These are phyloP conservation scores for Pseudomugil gertrudae DNA, from an alignment of 2,797 vertebrate genomes.

Conservation along the genomic window DNA sequence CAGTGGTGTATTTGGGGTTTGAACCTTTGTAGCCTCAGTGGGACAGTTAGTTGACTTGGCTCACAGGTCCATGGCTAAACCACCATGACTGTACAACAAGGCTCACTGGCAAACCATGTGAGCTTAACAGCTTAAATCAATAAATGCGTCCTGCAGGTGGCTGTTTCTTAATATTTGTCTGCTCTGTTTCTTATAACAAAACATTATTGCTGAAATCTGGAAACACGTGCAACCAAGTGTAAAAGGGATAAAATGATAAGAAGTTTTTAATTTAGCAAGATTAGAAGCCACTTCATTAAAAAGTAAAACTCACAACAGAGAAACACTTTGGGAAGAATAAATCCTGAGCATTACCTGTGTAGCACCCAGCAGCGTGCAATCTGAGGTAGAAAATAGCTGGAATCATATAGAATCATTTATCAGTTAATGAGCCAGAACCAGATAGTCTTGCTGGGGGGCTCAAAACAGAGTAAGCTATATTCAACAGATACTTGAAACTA, in stretches of 20 bases:
- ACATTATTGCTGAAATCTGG: background rate
- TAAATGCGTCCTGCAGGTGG: conserved; percentile 1
- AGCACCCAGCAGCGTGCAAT: no score
- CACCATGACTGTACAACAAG: conserved; percentile 44
- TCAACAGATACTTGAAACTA: no score
- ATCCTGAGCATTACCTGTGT: no score
- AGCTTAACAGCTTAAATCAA: conserved; percentile 33
- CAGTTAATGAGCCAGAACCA: no score
- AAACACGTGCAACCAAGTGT: background rate
- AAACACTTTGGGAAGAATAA: background rate
- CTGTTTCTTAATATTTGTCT: background rate
- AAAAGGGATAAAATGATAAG: no score
- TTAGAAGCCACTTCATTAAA: background rate
- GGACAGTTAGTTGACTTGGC: conserved; percentile 60
- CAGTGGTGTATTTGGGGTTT: conserved; percentile 60
- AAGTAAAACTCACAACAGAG: background rate
- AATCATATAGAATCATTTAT: no score
- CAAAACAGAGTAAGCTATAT: no score
- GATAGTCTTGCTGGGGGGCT: no score
- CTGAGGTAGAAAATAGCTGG: no score
- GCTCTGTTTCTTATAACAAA: background rate
- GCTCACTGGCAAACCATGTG: conserved; percentile 8
- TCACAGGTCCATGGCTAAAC: conserved; percentile 61
- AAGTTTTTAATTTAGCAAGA: background rate
- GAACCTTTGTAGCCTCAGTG: conserved; percentile 63